phyloP scores from a whole-genome alignment of 2,797 vertebrate genomes.

The Cynopterus sphinx region DNA sequence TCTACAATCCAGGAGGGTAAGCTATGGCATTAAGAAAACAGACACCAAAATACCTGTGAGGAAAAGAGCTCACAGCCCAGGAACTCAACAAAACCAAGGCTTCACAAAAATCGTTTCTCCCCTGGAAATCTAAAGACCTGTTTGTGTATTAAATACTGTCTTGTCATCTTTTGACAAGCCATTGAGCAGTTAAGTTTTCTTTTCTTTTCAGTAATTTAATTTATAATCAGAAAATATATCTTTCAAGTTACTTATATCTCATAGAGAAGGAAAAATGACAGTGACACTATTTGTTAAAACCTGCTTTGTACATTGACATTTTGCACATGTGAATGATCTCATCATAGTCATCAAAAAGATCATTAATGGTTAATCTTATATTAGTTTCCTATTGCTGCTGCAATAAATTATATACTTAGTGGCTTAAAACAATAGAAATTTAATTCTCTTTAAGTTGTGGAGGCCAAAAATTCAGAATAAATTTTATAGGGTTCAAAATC shows the following conservation, averaged over 20 bases:
- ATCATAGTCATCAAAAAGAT: not conserved
- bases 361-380: not conserved
- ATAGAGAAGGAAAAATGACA: not conserved
- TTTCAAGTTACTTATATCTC: slow-evolving; percentile 1
- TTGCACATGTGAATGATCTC: not conserved
- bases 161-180: not conserved
- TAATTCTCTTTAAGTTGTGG: not conserved
- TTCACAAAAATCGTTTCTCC: not conserved
- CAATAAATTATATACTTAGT: not conserved
- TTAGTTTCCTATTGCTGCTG: not conserved
- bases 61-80: not conserved
- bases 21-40: not conserved
- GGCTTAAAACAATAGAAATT: not conserved
- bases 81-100: not conserved
- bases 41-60: not conserved
- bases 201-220: slow-evolving; percentile 9
- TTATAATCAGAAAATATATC: slow-evolving; percentile 2
- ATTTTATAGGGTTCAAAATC: not conserved
- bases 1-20: not conserved
- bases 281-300: not conserved
- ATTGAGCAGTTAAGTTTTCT: not conserved
- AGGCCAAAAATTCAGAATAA: not conserved
- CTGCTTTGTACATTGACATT: not conserved
- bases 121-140: not conserved
- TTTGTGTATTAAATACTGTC: not conserved